A percentile compares a stretch with the other conserved stretches of the same genome.
Evolutionary conservation across 2,797 vertebrate species (phyloP).

Genomic region (Remorina albescens): DNA sequence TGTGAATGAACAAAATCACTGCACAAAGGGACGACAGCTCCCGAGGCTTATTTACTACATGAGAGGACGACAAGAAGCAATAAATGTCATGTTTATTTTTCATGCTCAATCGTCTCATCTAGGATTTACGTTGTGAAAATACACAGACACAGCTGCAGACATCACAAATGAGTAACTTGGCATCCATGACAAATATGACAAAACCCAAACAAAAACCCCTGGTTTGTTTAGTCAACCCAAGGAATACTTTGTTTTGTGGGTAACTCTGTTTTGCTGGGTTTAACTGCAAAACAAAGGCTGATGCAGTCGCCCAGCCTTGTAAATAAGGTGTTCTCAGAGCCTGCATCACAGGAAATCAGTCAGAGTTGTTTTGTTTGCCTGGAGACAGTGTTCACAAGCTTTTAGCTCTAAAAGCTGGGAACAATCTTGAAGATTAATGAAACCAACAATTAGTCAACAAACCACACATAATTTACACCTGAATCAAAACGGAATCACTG

Average conservation of each 20-base stretch:
- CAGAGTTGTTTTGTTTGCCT: slow-evolving; percentile 35
- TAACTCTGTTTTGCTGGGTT: slow-evolving; percentile 62
- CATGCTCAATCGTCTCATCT: slow-evolving; percentile 58
- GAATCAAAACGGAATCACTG: slow-evolving; percentile 9
- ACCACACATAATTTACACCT: background rate
- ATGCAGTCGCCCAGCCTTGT: slow-evolving; percentile 41
- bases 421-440: slow-evolving; percentile 4
- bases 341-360: slow-evolving; percentile 32
- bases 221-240: slow-evolving; percentile 74
- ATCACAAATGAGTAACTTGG: slow-evolving; percentile 83
- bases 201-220: slow-evolving; percentile 77
- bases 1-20: slow-evolving; percentile 54
- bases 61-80: slow-evolving; percentile 43
- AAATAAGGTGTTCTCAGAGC: slow-evolving; percentile 7
- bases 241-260: slow-evolving; percentile 67
- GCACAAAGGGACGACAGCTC: slow-evolving; percentile 16
- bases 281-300: slow-evolving; percentile 49
- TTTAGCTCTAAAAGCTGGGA: background rate
- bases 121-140: slow-evolving; percentile 76
- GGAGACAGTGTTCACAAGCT: background rate
- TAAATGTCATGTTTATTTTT: slow-evolving; percentile 65
- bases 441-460: slow-evolving; percentile 16
- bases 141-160: slow-evolving; percentile 80
- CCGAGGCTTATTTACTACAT: slow-evolving; percentile 31
- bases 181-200: slow-evolving; percentile 61